Base-by-base conservation (phyloP, 2,113 vertebrate species). In the Rissa tridactyla region DNA sequence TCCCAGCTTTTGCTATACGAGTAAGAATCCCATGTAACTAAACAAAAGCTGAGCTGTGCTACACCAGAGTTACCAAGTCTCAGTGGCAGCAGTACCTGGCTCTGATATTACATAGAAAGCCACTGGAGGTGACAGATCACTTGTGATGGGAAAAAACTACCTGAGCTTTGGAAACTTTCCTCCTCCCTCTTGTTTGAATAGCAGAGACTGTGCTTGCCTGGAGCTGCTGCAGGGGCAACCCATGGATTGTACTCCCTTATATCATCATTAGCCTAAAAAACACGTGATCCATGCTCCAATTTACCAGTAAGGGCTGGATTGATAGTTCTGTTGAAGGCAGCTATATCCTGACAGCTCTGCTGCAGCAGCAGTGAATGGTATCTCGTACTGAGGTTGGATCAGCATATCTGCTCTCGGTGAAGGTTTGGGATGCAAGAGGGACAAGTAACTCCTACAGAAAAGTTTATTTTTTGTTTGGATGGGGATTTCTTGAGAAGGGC, bases 261-360 rank as follows among this genome's bases (percentile, higher is more conserved):
- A 92, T 96, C 86, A 97, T 96, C 79, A 82, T 97, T 96, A 96
- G 65, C 25, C 46, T 86, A 76, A 78, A 94, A 94, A 94, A 57
- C 49, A 54, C 60, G 40, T 55, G 83, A 94, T 92, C 44, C 55
- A 38, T 1, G 5, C 65, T 97, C 88, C 93, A 94, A 64, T 97
- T 96, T 97, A 89, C 86, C 86, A 72, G 84, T 88, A 38, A 89
- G 90, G 68, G 66, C 52, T 94, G 84, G 38, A 95, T 70, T 51
- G 87, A 90, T 87, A 34, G 23, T 73, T 92, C 64, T 83, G 68
- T 82, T 86, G 92, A 95, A 91, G 72, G 70, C 51, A 96, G 70
- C 70, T 86, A 26, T 79, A 87, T 87, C 61, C 65, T 82, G 72
- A 82, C 76, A 95, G 40, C 57, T 17, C 57, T 85, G 22, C 30